Evolutionary conservation across 2,888 invertebrate genomes (phyloP), one percentile per base, ranked within the genome.

Genomic region (Melieria picta): DNA sequence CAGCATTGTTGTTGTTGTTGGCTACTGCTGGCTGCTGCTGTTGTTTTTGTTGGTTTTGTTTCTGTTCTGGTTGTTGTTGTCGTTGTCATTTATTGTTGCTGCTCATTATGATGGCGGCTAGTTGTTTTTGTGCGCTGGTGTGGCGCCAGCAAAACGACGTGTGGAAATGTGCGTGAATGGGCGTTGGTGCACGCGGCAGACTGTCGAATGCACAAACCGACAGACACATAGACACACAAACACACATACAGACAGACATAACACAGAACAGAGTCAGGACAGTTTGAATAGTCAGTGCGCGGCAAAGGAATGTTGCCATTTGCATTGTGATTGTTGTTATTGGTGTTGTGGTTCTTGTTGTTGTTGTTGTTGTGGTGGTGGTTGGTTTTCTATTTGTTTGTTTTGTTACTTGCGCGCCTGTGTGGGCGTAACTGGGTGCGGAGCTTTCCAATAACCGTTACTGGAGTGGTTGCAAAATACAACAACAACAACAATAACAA

Each of bases 71-170:
- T 64, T 65, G 55, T 55, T 55, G 55, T 10, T 55, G 55, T n/a
- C 5, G 13, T 10, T 10, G 9, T n/a, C 11, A 30, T 1, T n/a
- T 65, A 3, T 47, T 57, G 4, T 58, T 48, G 11, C 42, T 66
- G 30, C 58, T 58, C 11, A 56, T 56, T 55, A 11, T 46, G 55
- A 55, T 66, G 58, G 30, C 65, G n/a, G 47, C 42, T 48, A 42
- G 30, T 30, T 30, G 30, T 30, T 30, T 30, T 30, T 30, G 30
- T 30, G 30, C 30, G 30, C 30, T 48, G 48, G 66, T 48, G 66
- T 66, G 66, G 66, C 66, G 57, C 57, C 66, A 66, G 58, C 4
- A 55, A 55, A 65, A 11, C 65, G 65, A 55, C 65, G 16, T 55
- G 46, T 65, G 65, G 42, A 42, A 55, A 30, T 56, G 56, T 56